Evolutionary conservation across 2,888 invertebrate species (phyloP), one percentile per base, ranked within the genome.

Genomic region (Metopia argyrocephala): DNA sequence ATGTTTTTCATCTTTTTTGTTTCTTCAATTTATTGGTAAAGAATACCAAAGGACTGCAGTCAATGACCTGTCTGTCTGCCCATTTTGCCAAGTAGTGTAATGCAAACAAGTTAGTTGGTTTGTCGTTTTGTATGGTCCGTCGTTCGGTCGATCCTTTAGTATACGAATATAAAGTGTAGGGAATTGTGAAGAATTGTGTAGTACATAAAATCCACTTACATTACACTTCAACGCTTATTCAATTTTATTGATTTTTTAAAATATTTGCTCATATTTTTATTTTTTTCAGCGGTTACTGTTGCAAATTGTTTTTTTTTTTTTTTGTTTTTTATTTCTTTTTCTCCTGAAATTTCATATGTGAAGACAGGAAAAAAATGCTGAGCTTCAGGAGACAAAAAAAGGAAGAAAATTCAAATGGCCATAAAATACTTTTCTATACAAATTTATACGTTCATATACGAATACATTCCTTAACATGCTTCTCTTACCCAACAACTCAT

Each of bases 211-310:
- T 61, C 54, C 48, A 78, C 71, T 73, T 68, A 46, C 59, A 71
- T 15, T 74, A 61, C 81, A 78, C 78, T 81, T 56, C 66, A 68
- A 81, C 59, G 66, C 74, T 81, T 78, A 78, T 81, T 78, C 61
- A 74, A 78, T 78, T 75, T 81, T 81, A 81, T 81, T 78, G 81
- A 81, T 81, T 81, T 81, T 81, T 45, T 70, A 70, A 75, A 57
- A 74, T 76, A 23, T 56, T 54, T 46, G 45, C 38, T 74, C 28
- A 46, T 31, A 3, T 20, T 18, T 20, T 15, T 28, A 3, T 7
- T 57, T 54, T 3, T 59, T 79, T 66, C 12, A n/a, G n/a, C n/a
- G n/a, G n/a, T 15, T 38, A 12, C 38, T 38, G 2, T 15, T 38
- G 9, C 38, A 15, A 38, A 15, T 38, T 15, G n/a, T n/a, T 38